Conservation (phyloP, 2,797 vertebrate genomes). For the Buceros bicornis region DNA sequence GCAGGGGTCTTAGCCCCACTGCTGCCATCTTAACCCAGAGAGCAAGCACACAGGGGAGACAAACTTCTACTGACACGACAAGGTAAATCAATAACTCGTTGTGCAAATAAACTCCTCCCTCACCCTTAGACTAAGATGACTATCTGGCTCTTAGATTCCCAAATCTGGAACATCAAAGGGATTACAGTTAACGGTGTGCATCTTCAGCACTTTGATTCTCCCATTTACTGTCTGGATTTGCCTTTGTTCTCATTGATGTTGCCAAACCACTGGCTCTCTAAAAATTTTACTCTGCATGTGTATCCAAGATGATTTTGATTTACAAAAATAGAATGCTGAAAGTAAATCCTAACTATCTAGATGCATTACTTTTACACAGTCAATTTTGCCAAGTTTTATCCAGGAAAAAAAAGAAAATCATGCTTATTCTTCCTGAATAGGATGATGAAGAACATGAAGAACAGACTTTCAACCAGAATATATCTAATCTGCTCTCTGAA, state of each 20-base stretch:
- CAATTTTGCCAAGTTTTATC: background rate
- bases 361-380: background rate
- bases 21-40: background rate
- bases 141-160: background rate
- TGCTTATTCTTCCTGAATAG: background rate
- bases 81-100: background rate
- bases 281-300: background rate
- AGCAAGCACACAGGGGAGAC: fast-evolving
- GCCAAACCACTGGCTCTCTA: background rate
- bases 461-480: background rate
- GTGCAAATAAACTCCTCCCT: background rate
- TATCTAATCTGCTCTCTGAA: background rate
- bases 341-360: background rate
- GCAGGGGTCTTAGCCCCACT: no score
- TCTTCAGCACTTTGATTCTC: background rate
- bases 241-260: background rate
- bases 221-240: background rate
- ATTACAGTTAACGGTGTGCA: background rate
- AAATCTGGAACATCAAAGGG: background rate
- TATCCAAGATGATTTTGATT: background rate
- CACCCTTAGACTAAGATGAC: background rate
- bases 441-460: background rate
- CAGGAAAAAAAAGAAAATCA: background rate
- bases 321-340: background rate
- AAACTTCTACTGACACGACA: background rate